Evolutionary conservation across 2,888 invertebrate species (phyloP).

Genomic region (Campopleginae sp.): DNA sequence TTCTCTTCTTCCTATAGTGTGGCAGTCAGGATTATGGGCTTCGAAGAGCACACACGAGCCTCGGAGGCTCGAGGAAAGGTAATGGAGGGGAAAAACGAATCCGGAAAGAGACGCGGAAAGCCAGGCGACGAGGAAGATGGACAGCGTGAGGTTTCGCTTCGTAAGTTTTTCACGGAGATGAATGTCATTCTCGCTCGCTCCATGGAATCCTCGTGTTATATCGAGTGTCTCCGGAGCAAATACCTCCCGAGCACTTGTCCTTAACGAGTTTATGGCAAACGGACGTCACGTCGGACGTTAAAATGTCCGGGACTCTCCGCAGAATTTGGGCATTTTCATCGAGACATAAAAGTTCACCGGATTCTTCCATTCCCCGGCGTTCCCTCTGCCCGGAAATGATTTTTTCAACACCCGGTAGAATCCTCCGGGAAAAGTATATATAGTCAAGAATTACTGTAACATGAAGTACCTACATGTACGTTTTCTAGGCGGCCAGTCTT

Average conservation of each 20-base stretch:
- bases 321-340: neutral
- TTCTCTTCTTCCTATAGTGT: neutral
- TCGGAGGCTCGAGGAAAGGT: conserved; percentile 16
- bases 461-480: conserved; percentile 2
- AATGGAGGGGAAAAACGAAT: conserved; percentile 54
- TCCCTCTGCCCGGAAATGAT: neutral
- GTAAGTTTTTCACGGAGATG: conserved; percentile 58
- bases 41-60: conserved; percentile 63
- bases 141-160: conserved; percentile 60
- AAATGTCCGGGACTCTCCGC: neutral
- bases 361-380: neutral
- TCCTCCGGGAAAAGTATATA: conserved; percentile 34
- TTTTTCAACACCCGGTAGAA: conserved; percentile 18
- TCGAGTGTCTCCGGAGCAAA: too few species aligned
- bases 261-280: too few species aligned
- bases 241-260: too few species aligned
- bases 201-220: conserved; percentile 51
- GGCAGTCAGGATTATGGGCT: conserved; percentile 59
- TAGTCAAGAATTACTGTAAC: conserved; percentile 47
- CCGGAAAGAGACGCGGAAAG: conserved; percentile 13
- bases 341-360: neutral
- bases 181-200: conserved; percentile 56
- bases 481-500: conserved; percentile 25
- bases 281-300: too few species aligned
- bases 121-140: conserved; percentile 60